These are phyloP conservation scores for Anorthoa munda DNA, from an alignment of 2,888 invertebrate species.

Conservation along the genomic window DNA sequence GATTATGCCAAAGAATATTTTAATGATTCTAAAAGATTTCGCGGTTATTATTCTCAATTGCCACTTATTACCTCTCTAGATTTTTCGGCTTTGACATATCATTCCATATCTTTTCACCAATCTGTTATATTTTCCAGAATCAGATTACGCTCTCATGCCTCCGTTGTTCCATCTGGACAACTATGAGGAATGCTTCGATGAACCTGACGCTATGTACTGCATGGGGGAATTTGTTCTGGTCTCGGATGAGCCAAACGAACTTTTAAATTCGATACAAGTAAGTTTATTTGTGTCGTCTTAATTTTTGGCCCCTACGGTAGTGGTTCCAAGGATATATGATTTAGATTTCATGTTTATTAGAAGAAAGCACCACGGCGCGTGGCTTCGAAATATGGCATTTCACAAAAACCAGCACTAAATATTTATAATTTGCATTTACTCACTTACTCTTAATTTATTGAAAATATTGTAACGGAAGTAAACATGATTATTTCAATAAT, in stretches of 20 bases:
- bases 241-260: conserved; percentile 62
- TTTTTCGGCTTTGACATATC: too few species aligned
- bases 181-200: conserved; percentile 65
- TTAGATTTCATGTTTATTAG: too few species aligned
- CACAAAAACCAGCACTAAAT: too few species aligned
- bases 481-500: not conserved
- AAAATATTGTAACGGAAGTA: too few species aligned
- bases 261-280: conserved; percentile 66
- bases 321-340: too few species aligned
- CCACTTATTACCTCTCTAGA: too few species aligned
- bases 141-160: conserved; percentile 69
- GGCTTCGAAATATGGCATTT: not conserved
- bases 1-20: too few species aligned
- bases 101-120: too few species aligned
- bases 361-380: too few species aligned
- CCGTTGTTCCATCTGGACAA: conserved; percentile 65
- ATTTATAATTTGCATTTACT: not conserved
- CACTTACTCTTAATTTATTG: not conserved
- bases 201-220: conserved; percentile 66
- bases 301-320: too few species aligned
- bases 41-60: too few species aligned
- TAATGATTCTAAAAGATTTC: too few species aligned
- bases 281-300: conserved; percentile 10
- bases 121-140: conserved; percentile 16
- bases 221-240: conserved; percentile 59